phyloP scores from a whole-genome alignment of 2,888 invertebrate genomes.

The Melanotus villosus region DNA sequence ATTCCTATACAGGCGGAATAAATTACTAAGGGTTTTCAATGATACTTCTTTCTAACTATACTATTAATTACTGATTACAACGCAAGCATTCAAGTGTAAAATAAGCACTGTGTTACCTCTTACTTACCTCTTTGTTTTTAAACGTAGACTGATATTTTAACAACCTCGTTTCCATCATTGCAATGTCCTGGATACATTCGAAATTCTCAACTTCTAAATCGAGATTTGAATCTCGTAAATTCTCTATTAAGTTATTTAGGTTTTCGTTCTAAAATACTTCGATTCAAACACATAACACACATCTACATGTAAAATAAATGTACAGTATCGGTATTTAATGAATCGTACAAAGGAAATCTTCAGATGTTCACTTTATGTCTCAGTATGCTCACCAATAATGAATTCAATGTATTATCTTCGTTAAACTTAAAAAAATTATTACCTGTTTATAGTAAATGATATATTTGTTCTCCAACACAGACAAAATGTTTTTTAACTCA shows the following conservation, averaged over 20 bases:
- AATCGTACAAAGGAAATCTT: too few relatives aligned
- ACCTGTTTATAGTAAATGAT: neutral
- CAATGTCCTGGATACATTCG: slow-evolving; percentile 62
- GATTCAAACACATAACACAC: neutral
- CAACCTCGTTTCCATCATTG: slow-evolving; percentile 61
- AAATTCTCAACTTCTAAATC: slow-evolving; percentile 64
- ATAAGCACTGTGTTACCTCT: neutral
- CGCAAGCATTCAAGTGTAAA: neutral
- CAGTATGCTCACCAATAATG: neutral
- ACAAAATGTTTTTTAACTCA: neutral
- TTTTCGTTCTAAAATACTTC: neutral
- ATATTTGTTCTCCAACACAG: neutral
- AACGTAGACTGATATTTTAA: slow-evolving; percentile 61
- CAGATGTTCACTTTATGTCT: neutral
- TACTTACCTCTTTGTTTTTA: slow-evolving; percentile 60
- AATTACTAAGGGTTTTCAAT: too few relatives aligned
- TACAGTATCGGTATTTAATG: neutral
- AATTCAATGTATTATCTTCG: neutral
- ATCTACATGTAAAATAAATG: too few relatives aligned
- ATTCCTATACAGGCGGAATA: too few relatives aligned
- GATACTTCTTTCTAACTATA: too few relatives aligned
- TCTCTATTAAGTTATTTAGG: slow-evolving; percentile 34
- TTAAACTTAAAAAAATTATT: neutral
- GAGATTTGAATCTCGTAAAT: slow-evolving; percentile 62
- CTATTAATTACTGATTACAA: too few relatives aligned